Percentiles rank a stretch among this genome's conserved stretches.
Evolutionary conservation across 2,888 invertebrate genomes (phyloP).

Genomic region (Standfussiana lucernea): DNA sequence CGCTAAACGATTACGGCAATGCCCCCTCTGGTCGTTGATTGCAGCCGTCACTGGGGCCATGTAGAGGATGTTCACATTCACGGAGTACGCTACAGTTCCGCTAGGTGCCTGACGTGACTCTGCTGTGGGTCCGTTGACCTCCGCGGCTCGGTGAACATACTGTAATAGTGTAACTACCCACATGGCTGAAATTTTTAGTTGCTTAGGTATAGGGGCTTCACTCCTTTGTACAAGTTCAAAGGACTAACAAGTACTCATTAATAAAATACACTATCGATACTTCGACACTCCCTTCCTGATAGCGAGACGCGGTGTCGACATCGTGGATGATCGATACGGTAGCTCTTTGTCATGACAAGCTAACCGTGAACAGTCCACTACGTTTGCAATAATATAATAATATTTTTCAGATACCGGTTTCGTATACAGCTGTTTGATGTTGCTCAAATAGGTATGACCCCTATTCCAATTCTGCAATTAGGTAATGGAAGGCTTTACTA

Average conservation of each 20-base stretch:
- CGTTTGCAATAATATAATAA: conserved; percentile 3
- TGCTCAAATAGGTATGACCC: not conserved
- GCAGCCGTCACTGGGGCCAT: conserved; percentile 3
- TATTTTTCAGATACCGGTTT: not conserved
- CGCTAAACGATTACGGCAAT: not conserved
- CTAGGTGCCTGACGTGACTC: not conserved
- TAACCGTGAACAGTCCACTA: not conserved
- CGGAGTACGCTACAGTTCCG: not conserved
- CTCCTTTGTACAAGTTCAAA: conserved; percentile 54
- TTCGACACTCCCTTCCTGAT: conserved; percentile 10
- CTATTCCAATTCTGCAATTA: not conserved
- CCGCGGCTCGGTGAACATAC: conserved; percentile 27
- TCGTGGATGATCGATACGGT: conserved; percentile 36
- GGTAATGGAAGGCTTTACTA: not conserved
- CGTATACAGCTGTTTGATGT: not conserved
- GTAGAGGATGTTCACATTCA: conserved; percentile 22
- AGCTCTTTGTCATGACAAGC: conserved; percentile 33
- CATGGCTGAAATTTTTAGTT: conserved; percentile 27
- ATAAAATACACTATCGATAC: conserved; percentile 30
- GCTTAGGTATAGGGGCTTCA: conserved; percentile 34
- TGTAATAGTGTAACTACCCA: conserved; percentile 3
- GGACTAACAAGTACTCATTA: conserved; percentile 46
- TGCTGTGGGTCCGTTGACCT: conserved; percentile 15
- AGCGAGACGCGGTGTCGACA: conserved; percentile 27
- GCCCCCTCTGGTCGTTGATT: not conserved